phyloP scores from a whole-genome alignment of 2,888 invertebrate species.

The Eledone cirrhosa region DNA sequence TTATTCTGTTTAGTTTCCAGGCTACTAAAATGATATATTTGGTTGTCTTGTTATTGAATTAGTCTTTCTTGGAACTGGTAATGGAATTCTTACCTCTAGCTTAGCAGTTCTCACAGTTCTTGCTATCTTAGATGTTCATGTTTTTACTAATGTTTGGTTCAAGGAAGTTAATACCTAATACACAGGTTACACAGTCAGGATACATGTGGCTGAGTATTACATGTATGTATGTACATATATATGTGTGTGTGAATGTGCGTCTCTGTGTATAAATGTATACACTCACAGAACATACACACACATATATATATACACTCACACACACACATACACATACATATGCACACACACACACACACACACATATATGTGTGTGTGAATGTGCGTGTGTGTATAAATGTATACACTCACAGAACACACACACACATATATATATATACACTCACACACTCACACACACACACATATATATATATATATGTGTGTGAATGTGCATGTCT shows the following conservation, averaged over 20 bases:
- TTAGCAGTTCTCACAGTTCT: too few species aligned
- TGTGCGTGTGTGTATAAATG: not conserved
- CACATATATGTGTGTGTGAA: not conserved
- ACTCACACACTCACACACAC: not conserved
- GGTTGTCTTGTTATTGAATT: too few species aligned
- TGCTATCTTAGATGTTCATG: too few species aligned
- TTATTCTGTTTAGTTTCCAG: too few species aligned
- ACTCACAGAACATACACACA: not conserved
- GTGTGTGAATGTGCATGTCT: not conserved
- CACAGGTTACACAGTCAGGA: too few species aligned
- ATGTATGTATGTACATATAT: not conserved
- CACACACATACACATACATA: not conserved
- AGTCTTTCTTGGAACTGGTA: too few species aligned
- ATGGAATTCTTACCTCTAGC: too few species aligned
- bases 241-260: not conserved
- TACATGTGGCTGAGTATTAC: too few species aligned
- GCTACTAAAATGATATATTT: too few species aligned
- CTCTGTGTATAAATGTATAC: not conserved
- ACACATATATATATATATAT: not conserved
- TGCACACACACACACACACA: not conserved
- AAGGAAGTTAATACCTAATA: too few species aligned
- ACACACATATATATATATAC: not conserved
- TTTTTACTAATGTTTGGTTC: too few species aligned
- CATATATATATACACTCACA: constrained; percentile 4
- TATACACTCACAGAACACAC: too few species aligned